A percentile compares a stretch with the other conserved stretches of the same genome.
Evolutionary conservation across 2,113 vertebrate species (phyloP).

Genomic region (Lophura nycthemera): DNA sequence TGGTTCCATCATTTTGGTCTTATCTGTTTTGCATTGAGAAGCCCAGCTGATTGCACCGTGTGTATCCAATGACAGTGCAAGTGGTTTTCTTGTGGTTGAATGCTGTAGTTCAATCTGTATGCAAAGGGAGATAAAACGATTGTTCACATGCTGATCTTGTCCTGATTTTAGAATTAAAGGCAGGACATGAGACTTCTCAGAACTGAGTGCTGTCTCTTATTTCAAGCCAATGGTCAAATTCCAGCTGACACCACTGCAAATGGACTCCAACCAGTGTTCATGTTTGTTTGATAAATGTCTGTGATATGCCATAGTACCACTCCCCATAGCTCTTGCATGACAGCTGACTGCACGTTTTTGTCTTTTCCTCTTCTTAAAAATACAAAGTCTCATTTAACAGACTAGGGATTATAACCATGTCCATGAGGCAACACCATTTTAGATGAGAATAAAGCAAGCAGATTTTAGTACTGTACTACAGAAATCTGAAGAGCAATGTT

Average conservation of each 20-base stretch:
- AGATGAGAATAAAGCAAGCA: not conserved
- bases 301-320: rapidly evolving
- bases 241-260: not conserved
- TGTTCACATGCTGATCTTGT: not conserved
- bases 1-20: not conserved
- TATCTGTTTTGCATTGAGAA: not conserved
- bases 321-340: not conserved
- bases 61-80: not conserved
- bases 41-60: not conserved
- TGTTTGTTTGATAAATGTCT: not conserved
- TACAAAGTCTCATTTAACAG: not conserved
- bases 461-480: not conserved
- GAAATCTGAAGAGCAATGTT: not conserved
- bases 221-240: not conserved
- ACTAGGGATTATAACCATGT: not conserved
- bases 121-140: not conserved
- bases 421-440: not conserved
- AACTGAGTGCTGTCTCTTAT: not conserved
- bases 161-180: not conserved
- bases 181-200: not conserved
- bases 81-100: not conserved
- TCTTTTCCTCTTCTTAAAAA: not conserved
- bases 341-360: not conserved
- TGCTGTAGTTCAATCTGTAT: not conserved
- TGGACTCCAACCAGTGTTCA: not conserved